Evolutionary conservation across 2,113 vertebrate species (phyloP), one percentile per base, ranked within the genome.

Genomic region (Eudyptes chrysolophus): DNA sequence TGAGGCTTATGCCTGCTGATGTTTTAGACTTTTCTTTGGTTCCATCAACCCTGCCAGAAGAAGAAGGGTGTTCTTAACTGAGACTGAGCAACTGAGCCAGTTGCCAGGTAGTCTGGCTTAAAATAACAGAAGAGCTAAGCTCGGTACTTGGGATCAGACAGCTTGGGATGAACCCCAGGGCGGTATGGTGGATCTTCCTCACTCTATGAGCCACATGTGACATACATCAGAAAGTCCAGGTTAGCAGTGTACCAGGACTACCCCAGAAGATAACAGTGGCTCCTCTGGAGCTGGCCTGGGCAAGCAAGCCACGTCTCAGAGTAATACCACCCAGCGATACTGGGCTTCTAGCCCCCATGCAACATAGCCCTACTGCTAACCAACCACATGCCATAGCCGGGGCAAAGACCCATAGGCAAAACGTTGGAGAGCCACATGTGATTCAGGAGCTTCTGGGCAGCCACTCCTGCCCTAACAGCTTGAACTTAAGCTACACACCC

Each of bases 161-260:
- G 19, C 3, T 71, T 32, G 65, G 57, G 57, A 26, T 60, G 58
- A 68, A 27, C 13, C 52, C 26, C 46, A 7, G 2, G 7, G 60
- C 26, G 42, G 49, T 58, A 30, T 34, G 36, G 54, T n/a, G 55
- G 60, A 72, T 88, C 58, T 68, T 80, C 40, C 1, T 71, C 54
- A 46, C 1, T 15, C 48, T 38, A 0, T 3, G 30, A 78, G 57
- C 51, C 57, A 21, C 20, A 3, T 15, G 24, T 6, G 69, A 62
- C 2, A 1, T 48, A 20, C n/a, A 30, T 20, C 81, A 51, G 74
- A 32, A 29, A 14, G 25, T 6, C 17, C 1, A 5, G 42, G 20
- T 20, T 10, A 27, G 51, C 0, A 4, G 60, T 25, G 40, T 16
- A 10, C 40, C 60, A 70, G 49, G 15, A 20, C 34, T 38, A 22